Evolutionary conservation across 2,888 invertebrate species (phyloP), one percentile per base, ranked within the genome.

Genomic region (Drosophila cognata): DNA sequence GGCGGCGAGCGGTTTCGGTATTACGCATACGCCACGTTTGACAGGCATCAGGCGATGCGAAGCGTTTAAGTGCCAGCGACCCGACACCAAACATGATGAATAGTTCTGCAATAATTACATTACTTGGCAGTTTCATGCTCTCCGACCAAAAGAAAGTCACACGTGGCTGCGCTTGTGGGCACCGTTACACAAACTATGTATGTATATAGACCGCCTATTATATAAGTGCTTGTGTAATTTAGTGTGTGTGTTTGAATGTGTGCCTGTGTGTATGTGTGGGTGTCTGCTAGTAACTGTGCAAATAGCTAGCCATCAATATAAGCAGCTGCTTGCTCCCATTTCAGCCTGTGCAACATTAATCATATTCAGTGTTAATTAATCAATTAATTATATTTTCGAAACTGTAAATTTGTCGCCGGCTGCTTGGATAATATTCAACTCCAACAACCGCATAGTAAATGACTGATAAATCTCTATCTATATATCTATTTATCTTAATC

Each of bases 41-140:
- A 82, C 74, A 77, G 71, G 55, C 58, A 71, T 71, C 56, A 69
- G 72, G 59, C 38, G n/a, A 25, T 71, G 61, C 79, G 53, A 69
- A 69, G 68, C 73, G 81, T 48, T 81, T 71, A 86, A 74, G 76
- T 74, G 87, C 64, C 75, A 66, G 69, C 74, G 29, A 64, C 67
- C 77, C 77, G 73, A 86, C 83, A 77, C 70, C 72, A 68, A 84
- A 79, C 87, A 90, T 86, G 89, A 90, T 88, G 84, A 88, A 88
- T 88, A 88, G 89, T 82, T 88, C 76, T 75, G 72, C 71, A 84
- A 86, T 88, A 86, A 88, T 90, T 90, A 82, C 82, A 88, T 90
- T 90, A 86, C 83, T 78, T 72, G 82, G 89, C 87, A 88, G 75
- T 86, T 87, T 88, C 79, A 77, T 72, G 81, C 69, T 71, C 71